Percentiles rank a stretch among this genome's conserved stretches.
Evolutionary conservation across 2,113 vertebrate genomes (phyloP).

Genomic region (Mesoclemmys tuberculata): DNA sequence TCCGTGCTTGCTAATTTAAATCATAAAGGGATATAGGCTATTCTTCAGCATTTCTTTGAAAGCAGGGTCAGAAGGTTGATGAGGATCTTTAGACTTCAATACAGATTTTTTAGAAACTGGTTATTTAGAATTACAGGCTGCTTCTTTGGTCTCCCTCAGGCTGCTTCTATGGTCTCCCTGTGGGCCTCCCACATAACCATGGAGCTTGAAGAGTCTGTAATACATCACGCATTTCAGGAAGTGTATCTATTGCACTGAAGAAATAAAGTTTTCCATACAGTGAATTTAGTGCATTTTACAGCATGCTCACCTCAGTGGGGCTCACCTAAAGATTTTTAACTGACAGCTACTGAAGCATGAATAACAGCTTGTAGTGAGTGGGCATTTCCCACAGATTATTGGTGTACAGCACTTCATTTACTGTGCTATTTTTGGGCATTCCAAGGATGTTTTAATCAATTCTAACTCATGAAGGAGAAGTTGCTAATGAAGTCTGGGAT

Average conservation of each 20-base stretch:
- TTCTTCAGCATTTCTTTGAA: neutral
- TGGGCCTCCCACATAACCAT: neutral
- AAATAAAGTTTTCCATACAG: neutral
- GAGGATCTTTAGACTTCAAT: neutral
- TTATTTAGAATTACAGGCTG: neutral
- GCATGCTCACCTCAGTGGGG: accelerated
- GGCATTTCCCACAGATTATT: neutral
- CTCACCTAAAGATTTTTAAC: neutral
- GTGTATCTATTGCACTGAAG: accelerated
- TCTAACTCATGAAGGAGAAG: neutral
- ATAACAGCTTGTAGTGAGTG: neutral
- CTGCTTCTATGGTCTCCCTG: neutral
- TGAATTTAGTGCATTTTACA: neutral
- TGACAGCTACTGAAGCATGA: neutral
- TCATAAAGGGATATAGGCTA: neutral
- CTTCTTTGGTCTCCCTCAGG: neutral
- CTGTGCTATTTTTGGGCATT: neutral
- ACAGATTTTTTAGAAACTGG: neutral
- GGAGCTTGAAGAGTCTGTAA: too few species aligned
- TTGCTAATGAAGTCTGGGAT: neutral
- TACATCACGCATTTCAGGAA: accelerated
- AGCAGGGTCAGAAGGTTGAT: neutral
- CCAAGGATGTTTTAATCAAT: neutral
- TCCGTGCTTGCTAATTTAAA: neutral
- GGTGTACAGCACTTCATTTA: neutral